phyloP scores from a whole-genome alignment of 2,113 vertebrate genomes.

The Lontra canadensis region DNA sequence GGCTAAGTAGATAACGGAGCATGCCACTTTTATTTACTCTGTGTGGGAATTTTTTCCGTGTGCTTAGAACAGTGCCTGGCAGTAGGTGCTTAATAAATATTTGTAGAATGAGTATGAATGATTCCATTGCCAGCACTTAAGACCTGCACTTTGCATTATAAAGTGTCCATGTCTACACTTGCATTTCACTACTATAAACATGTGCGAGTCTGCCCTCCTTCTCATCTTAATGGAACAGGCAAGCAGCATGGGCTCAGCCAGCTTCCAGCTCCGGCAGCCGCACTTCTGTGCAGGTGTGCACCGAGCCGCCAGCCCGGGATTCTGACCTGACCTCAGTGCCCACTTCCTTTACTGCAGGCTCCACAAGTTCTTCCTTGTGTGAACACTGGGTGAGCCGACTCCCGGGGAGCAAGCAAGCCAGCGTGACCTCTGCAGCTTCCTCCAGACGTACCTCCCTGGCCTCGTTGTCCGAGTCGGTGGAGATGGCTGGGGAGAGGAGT shows the following conservation, averaged over 20 bases:
- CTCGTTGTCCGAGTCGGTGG: slow-evolving; percentile 94
- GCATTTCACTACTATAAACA: rapidly evolving
- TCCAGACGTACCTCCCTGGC: slow-evolving; percentile 96
- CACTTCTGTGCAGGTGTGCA: rapidly evolving
- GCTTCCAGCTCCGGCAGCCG: background rate
- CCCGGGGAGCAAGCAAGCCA: slow-evolving; percentile 95
- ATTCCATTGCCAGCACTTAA: too few species aligned
- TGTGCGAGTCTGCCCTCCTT: rapidly evolving
- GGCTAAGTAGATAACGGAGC: background rate
- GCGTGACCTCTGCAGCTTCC: slow-evolving; percentile 94
- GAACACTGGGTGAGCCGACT: slow-evolving; percentile 98
- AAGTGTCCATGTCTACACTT: background rate
- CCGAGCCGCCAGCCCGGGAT: rapidly evolving
- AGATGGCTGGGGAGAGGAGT: slow-evolving; percentile 92
- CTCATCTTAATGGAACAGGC: background rate
- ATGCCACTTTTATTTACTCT: background rate
- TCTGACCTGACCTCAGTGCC: background rate
- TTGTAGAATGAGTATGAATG: background rate
- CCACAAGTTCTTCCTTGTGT: slow-evolving; percentile 97
- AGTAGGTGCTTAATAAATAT: background rate
- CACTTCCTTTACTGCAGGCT: slow-evolving; percentile 84
- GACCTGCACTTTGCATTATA: background rate
- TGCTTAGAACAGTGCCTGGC: background rate
- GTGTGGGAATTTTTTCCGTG: background rate
- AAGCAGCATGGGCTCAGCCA: background rate